These are phyloP conservation scores for Hydrocynus forskahlii DNA, from an alignment of 2,797 vertebrate species.

Conservation along the genomic window DNA sequence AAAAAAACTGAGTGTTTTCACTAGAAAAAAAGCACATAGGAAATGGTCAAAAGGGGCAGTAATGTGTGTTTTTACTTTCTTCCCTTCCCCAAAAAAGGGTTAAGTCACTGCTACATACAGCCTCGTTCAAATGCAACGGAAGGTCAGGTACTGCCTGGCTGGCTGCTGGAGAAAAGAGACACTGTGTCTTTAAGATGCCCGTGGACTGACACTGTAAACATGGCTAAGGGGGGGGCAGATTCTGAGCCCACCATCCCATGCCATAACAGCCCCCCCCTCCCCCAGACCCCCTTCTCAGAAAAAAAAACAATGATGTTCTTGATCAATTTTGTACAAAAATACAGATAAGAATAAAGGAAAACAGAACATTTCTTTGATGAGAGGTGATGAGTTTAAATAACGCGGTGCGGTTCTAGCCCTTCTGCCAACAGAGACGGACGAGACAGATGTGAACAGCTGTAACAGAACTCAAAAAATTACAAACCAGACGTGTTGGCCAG, in stretches of 20 bases:
- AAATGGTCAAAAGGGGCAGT: conserved; percentile 81
- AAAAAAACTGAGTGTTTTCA: conserved; percentile 88
- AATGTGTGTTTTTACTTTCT: conserved; percentile 63
- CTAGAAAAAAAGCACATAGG: conserved; percentile 89
- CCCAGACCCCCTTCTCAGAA: conserved; percentile 90
- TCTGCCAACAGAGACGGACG: conserved; percentile 96
- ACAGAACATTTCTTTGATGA: conserved; percentile 88
- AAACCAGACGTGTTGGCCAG: conserved; percentile 85
- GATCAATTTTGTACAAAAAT: conserved; percentile 99
- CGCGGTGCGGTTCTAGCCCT: conserved; percentile 99
- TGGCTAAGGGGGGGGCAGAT: conserved; percentile 89
- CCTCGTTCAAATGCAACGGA: conserved; percentile 60
- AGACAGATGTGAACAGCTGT: conserved; percentile 56
- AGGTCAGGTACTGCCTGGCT: conserved; percentile 72
- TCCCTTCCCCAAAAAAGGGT: conserved; percentile 60
- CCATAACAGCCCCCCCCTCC: conserved; percentile 72
- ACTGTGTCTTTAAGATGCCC: conserved; percentile 99
- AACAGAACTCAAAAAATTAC: conserved; percentile 67
- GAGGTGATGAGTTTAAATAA: conserved; percentile 98
- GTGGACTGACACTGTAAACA: conserved; percentile 99
- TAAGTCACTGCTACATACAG: conserved; percentile 70
- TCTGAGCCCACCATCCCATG: conserved; percentile 69
- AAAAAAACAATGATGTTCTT: conserved; percentile 94
- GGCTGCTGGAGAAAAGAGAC: conserved; percentile 82
- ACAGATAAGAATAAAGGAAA: conserved; percentile 95